A percentile compares a stretch with the other conserved stretches of the same genome.
Conservation (phyloP, 2,113 vertebrate genomes). For the Chaetops frenatus region DNA sequence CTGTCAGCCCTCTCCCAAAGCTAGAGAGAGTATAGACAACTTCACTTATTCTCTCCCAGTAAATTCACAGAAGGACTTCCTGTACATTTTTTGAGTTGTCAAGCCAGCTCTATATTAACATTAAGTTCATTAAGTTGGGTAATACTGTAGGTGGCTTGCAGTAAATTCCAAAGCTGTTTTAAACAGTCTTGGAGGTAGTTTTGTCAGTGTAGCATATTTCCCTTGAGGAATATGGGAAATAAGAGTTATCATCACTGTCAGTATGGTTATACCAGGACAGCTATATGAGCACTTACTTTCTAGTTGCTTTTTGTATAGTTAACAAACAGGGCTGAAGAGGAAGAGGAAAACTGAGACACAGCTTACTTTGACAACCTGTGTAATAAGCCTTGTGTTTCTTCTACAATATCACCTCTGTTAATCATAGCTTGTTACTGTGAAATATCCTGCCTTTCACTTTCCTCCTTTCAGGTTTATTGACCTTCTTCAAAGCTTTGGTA, state of each 20-base stretch:
- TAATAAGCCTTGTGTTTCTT: background rate
- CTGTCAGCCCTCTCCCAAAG: background rate
- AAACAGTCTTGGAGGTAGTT: background rate
- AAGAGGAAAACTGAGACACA: background rate
- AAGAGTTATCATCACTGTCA: background rate
- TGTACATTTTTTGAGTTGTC: background rate
- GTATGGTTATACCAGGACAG: background rate
- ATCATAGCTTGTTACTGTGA: background rate
- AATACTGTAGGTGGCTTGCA: background rate
- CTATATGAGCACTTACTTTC: background rate
- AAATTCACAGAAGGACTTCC: background rate
- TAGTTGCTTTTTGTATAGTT: background rate
- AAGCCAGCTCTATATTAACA: background rate
- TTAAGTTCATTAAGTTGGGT: background rate
- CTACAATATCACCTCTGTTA: background rate
- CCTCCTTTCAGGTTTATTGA: slow-evolving; percentile 25
- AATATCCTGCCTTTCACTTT: background rate
- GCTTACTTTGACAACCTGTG: background rate
- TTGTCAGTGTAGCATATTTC: background rate
- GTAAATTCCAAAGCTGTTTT: background rate
- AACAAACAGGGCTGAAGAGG: background rate
- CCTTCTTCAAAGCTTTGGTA: slow-evolving; percentile 31
- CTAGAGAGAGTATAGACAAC: background rate
- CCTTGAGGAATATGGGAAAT: background rate
- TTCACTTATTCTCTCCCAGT: background rate